Evolutionary conservation across 2,888 invertebrate species (phyloP), one percentile per base, ranked within the genome.

Genomic region (Crematogaster levior): DNA sequence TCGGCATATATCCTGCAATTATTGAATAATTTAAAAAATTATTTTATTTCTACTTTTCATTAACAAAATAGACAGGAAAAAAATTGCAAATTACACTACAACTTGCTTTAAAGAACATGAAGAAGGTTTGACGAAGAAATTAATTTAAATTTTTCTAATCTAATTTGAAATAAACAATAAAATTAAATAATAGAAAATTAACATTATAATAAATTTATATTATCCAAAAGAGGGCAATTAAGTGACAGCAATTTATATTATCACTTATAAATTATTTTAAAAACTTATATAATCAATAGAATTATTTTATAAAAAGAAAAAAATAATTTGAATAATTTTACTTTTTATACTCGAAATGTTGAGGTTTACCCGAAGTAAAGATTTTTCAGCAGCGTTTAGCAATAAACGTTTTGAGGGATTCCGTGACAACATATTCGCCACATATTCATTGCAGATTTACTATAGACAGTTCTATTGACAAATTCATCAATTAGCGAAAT

Each of bases 321-420:
- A 37, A 27, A 12, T 18, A 43, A 46, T 0, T 53, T n/a, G n/a
- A n/a, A n/a, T n/a, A 37, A 37, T 30, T 37, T 1, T 0, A 51
- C 12, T 5, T 37, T 48, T 48, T 18, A n/a, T n/a, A n/a, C n/a
- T n/a, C 43, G 0, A 60, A n/a, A 48, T 48, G 4, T n/a, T 51
- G 1, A 46, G 43, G 30, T 21, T 91, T 92, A 95, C 95, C 94
- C n/a, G 95, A 94, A 1, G 95, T 94, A 91, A 98, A 96, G 95
- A 97, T 98, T 97, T 85, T 95, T 95, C 15, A 97, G 94, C 82
- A 99, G 95, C n/a, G n/a, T 90, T 97, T 96, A 82, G 96, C 96
- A 65, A 99, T 97, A 1, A 99, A 56, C 99, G 96, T 86, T 96
- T 96, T 60, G 96, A 95, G 0, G 99, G 99, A 92, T 98, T 97